Evolutionary conservation across 2,113 vertebrate species (phyloP).

Genomic region (Cyanistes caeruleus): DNA sequence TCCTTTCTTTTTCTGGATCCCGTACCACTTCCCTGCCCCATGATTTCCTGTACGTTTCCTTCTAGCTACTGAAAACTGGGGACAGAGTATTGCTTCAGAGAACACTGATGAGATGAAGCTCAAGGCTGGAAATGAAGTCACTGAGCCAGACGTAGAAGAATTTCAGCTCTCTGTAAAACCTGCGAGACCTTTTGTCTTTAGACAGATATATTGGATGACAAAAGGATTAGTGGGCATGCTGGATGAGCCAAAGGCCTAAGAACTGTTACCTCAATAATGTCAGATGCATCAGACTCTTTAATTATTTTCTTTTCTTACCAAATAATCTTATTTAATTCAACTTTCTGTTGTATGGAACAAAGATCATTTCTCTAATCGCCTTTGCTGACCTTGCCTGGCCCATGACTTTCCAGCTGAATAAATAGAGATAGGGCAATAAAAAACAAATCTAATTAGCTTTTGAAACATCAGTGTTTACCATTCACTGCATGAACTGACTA

Average conservation of each 20-base stretch:
- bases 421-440: neutral
- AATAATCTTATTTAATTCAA: conserved; percentile 2
- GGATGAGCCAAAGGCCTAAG: neutral
- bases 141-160: neutral
- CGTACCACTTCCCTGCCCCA: neutral
- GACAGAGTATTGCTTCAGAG: neutral
- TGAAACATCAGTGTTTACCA: neutral
- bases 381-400: neutral
- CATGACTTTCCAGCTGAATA: neutral
- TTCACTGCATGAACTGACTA: neutral
- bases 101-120: neutral
- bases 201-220: neutral
- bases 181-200: neutral
- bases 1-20: neutral
- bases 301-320: neutral
- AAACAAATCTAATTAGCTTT: conserved; percentile 17
- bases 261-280: neutral
- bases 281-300: neutral
- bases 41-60: neutral
- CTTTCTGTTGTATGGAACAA: neutral
- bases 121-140: neutral
- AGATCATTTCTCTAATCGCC: neutral
- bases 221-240: neutral
- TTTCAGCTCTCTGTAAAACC: neutral
- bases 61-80: neutral